Evolutionary conservation across 37 sponge, comb jelly and placozoan genomes (phyloP).

Genomic region (Aplysina aerophoba): DNA sequence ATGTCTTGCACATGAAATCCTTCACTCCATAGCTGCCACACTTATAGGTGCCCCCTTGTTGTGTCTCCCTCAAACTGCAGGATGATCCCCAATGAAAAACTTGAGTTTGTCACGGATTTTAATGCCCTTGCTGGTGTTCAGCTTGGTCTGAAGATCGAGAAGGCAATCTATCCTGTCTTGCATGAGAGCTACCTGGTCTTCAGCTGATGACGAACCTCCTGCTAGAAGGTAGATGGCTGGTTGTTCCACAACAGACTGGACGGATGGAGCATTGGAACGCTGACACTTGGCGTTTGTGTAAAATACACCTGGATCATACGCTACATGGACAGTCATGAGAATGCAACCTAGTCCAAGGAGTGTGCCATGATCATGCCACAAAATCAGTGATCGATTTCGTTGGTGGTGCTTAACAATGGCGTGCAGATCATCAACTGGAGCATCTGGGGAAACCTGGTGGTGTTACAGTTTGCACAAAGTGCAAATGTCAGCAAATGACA

Average conservation of each 20-base stretch:
- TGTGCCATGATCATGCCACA: conserved; percentile 50
- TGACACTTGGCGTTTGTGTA: conserved; percentile 25
- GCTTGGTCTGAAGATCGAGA: neutral
- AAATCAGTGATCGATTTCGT: conserved; percentile 32
- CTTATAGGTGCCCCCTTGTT: conserved; percentile 37
- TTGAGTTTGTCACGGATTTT: conserved; percentile 21
- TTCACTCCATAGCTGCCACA: conserved; percentile 48
- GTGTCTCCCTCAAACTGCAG: conserved; percentile 54
- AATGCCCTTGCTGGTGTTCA: conserved; percentile 28
- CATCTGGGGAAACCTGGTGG: neutral
- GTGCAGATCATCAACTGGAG: conserved; percentile 18
- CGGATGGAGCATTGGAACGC: neutral
- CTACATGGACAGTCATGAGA: conserved; percentile 39
- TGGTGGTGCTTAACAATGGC: neutral
- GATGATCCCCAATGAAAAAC: conserved; percentile 46
- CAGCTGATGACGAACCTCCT: conserved; percentile 20
- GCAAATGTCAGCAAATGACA: neutral
- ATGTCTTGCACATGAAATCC: conserved; percentile 15
- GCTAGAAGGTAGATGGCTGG: conserved; percentile 45
- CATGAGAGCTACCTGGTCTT: conserved; percentile 32
- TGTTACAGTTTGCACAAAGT: neutral
- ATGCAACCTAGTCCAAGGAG: conserved; percentile 33
- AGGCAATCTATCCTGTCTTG: conserved; percentile 33
- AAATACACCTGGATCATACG: conserved; percentile 43
- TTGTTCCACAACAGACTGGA: conserved; percentile 43